These are phyloP conservation scores for Notocelia uddmanniana DNA, from an alignment of 2,888 invertebrate species.

Conservation along the genomic window DNA sequence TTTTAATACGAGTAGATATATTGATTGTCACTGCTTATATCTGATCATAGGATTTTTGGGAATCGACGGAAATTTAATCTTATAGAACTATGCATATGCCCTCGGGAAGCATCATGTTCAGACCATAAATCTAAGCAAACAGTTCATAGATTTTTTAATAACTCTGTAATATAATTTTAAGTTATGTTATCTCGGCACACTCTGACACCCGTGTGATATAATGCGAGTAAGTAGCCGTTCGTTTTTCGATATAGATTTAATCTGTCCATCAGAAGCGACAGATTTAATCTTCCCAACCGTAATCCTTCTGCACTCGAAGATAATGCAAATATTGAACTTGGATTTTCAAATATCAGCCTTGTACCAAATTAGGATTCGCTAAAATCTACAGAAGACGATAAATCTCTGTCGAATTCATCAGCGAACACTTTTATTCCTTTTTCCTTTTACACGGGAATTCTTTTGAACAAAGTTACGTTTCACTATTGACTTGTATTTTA, in stretches of 20 bases:
- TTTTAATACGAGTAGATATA: too few species aligned
- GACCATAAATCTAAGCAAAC: too few species aligned
- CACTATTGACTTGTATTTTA: conserved; percentile 44
- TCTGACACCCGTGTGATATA: too few species aligned
- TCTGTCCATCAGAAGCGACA: not conserved
- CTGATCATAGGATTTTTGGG: too few species aligned
- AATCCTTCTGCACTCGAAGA: conserved; percentile 26
- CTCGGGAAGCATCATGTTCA: too few species aligned
- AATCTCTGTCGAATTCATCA: conserved; percentile 79
- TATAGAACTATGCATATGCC: too few species aligned
- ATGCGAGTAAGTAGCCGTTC: not conserved
- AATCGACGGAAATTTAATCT: too few species aligned
- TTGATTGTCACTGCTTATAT: too few species aligned
- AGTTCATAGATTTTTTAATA: too few species aligned
- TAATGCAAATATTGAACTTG: conserved; percentile 37
- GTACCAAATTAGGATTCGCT: conserved; percentile 70
- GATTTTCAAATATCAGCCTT: conserved; percentile 46
- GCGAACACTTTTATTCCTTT: conserved; percentile 74
- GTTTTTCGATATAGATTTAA: conserved; percentile 2
- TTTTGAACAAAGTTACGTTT: conserved; percentile 68
- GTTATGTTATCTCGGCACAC: too few species aligned
- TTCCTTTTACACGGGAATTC: conserved; percentile 63
- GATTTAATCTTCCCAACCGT: conserved; percentile 2
- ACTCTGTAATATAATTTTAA: too few species aligned
- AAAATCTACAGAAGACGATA: conserved; percentile 71